phyloP scores from a whole-genome alignment of 2,888 invertebrate genomes.

The Blomia tropicalis region DNA sequence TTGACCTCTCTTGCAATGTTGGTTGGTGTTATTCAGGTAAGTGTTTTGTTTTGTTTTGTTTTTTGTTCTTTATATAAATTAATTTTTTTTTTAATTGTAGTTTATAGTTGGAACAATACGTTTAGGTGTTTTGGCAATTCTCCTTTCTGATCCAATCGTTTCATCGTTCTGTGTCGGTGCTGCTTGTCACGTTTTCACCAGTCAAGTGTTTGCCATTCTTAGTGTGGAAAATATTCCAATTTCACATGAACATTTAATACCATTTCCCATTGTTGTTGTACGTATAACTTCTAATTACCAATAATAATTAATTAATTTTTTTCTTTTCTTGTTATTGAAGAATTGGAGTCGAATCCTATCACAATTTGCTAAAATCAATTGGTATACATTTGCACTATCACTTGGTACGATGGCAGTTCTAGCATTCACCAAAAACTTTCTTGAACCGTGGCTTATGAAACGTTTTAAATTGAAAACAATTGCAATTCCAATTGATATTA shows the following conservation, averaged over 20 bases:
- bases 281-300: background rate
- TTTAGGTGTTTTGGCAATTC: conserved; percentile 27
- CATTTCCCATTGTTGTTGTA: background rate
- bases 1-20: conserved; percentile 26
- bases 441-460: background rate
- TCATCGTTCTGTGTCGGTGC: conserved; percentile 27
- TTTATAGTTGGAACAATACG: conserved; percentile 22
- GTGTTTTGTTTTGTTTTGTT: background rate
- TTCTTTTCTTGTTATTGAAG: background rate
- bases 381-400: background rate
- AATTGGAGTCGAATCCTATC: background rate
- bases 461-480: conserved; percentile 9
- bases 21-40: conserved; percentile 26
- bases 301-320: background rate
- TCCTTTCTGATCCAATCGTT: conserved; percentile 28
- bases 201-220: conserved; percentile 23
- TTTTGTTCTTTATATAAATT: background rate
- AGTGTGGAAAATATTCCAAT: background rate
- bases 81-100: background rate
- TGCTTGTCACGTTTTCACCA: conserved; percentile 27
- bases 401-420: background rate
- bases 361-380: background rate
- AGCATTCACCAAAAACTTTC: background rate
- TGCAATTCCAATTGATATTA: conserved; percentile 20
- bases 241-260: background rate